These are phyloP conservation scores for Tipula confusa DNA, from an alignment of 2,888 invertebrate species.

Conservation along the genomic window DNA sequence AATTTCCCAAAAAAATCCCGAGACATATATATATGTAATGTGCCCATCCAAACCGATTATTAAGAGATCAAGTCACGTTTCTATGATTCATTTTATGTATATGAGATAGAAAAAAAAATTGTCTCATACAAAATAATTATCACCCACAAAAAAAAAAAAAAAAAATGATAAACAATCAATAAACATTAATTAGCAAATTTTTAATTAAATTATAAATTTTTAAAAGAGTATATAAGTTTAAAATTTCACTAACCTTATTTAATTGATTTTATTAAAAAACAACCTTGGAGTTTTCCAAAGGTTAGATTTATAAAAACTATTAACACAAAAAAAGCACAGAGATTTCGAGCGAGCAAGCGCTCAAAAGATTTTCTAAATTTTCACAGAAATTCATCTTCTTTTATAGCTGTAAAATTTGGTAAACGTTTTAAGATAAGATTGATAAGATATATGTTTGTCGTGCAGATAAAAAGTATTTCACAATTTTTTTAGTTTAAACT, in stretches of 20 bases:
- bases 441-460: background rate
- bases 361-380: background rate
- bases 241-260: slow-evolving; percentile 3
- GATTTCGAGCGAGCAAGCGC: slow-evolving; percentile 12
- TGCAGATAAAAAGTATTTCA: background rate
- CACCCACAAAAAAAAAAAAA: background rate
- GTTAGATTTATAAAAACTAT: background rate
- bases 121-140: background rate
- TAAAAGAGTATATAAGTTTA: no score
- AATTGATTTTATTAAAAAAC: background rate
- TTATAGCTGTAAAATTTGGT: background rate
- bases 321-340: background rate
- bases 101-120: no score
- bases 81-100: background rate
- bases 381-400: background rate
- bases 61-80: background rate
- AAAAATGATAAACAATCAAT: background rate
- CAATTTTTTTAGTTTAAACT: background rate
- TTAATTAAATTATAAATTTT: background rate
- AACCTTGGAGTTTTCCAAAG: background rate
- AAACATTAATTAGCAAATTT: background rate
- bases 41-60: no score
- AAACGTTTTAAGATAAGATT: background rate
- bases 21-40: background rate
- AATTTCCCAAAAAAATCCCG: background rate